phyloP scores from a whole-genome alignment of 2,113 vertebrate species.

The Thomomys bottae region DNA sequence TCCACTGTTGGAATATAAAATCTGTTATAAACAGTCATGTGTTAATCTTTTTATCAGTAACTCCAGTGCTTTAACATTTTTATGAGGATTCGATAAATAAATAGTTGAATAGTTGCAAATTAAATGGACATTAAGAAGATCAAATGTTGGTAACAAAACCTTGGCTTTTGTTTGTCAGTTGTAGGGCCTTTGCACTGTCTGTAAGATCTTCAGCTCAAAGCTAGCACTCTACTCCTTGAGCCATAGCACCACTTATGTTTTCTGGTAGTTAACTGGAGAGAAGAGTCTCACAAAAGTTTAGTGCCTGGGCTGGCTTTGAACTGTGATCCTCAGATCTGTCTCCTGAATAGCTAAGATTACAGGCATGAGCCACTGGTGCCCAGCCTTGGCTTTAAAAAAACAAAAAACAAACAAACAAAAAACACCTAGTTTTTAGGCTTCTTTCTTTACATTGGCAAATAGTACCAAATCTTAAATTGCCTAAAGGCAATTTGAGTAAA shows the following conservation, averaged over 20 bases:
- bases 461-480: background rate
- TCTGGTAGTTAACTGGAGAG: too few species aligned
- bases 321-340: too few species aligned
- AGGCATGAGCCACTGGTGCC: too few species aligned
- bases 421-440: background rate
- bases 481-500: background rate
- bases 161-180: background rate
- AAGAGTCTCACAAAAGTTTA: too few species aligned
- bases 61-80: background rate
- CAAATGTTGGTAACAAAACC: slow-evolving; percentile 10
- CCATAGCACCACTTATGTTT: too few species aligned
- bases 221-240: too few species aligned
- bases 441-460: slow-evolving; percentile 27
- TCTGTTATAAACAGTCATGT: fast-evolving
- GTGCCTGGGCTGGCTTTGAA: too few species aligned
- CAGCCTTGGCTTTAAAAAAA: too few species aligned
- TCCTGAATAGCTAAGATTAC: too few species aligned
- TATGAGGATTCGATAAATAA: background rate
- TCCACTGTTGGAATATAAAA: background rate
- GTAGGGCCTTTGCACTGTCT: too few species aligned
- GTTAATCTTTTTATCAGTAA: background rate
- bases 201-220: too few species aligned
- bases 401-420: too few species aligned
- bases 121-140: slow-evolving; percentile 5
- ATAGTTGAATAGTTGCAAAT: background rate